Base-by-base conservation (phyloP, 1,140 invertebrate species). In the Fopius arisanus region DNA sequence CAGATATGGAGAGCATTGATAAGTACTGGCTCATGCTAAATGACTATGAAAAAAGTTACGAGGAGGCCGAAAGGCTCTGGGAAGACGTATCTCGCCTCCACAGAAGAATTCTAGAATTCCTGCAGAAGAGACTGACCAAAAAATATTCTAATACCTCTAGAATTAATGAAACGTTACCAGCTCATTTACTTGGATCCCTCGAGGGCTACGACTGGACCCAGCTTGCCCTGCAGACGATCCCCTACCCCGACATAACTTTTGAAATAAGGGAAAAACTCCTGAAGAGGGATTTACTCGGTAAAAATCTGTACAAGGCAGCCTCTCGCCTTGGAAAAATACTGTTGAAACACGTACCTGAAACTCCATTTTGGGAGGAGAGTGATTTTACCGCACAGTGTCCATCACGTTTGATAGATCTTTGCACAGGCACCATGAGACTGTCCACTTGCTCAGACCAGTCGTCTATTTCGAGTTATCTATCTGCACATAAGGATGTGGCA, bases 11-110 rank as follows among this genome's bases (percentile, higher is more conserved):
- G 19, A 80, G 86, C 33, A 86, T 89, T 0, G 82, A 87, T 75
- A 84, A 88, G 51, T 92, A 92, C 78, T 92, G 91, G 91, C 90
- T 92, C 76, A 86, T 88, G 31, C 79, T 92, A 9, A 82, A 78
- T 4, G 90, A 90, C 72, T 90, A 89, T 70, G 82, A 87, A 68
- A 85, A 87, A 3, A 90, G 87, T 0, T 90, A 90, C 63, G 74
- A 88, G 2, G 83, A 89, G 37, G 87, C 88, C 1, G 81, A 87
- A 9, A 81, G 84, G 41, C 82, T 91, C 69, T 91, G 91, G 90
- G 85, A 86, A 29, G 81, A 88, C 48, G 82, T 92, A 10, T 82
- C 85, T 71, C 86, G 86, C 23, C 79, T 92, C 59, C 90, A 91
- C 72, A 76, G 77, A 21, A 91, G 90, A 76, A 78, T 92, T 69